Evolutionary conservation across 92 coral and sea anemone genomes (phyloP).

Genomic region (Actinernus sp.): DNA sequence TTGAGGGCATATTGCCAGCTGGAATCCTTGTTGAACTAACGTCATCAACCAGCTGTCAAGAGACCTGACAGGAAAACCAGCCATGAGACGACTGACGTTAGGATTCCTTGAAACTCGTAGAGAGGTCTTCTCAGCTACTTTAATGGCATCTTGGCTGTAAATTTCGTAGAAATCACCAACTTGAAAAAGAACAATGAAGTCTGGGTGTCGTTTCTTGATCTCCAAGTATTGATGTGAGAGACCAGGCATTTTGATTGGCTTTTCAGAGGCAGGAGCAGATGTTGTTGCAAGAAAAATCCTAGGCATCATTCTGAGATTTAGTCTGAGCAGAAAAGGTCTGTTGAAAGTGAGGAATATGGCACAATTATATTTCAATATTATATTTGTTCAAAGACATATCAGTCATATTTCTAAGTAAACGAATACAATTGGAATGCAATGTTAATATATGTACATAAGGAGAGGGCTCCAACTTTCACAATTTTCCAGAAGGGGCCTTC

Average conservation of each 20-base stretch:
- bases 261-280: conserved; percentile 19
- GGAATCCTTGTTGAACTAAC: conserved; percentile 87
- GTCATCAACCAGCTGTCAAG: conserved; percentile 88
- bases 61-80: conserved; percentile 90
- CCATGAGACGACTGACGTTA: conserved; percentile 80
- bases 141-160: conserved; percentile 78
- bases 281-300: conserved; percentile 10
- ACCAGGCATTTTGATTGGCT: conserved; percentile 56
- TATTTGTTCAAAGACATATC: too few species aligned
- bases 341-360: too few species aligned
- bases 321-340: too few species aligned
- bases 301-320: too few species aligned
- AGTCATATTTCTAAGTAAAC: too few species aligned
- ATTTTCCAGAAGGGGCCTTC: too few species aligned
- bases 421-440: too few species aligned
- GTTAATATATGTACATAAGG: too few species aligned
- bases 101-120: conserved; percentile 77
- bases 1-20: conserved; percentile 84
- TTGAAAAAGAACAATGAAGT: conserved; percentile 83
- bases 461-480: too few species aligned
- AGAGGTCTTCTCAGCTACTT: conserved; percentile 86
- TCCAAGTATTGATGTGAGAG: conserved; percentile 66
- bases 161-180: conserved; percentile 92
- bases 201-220: conserved; percentile 73
- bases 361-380: too few species aligned